phyloP scores from a whole-genome alignment of 2,888 invertebrate genomes.

The Hoplodrina ambigua region DNA sequence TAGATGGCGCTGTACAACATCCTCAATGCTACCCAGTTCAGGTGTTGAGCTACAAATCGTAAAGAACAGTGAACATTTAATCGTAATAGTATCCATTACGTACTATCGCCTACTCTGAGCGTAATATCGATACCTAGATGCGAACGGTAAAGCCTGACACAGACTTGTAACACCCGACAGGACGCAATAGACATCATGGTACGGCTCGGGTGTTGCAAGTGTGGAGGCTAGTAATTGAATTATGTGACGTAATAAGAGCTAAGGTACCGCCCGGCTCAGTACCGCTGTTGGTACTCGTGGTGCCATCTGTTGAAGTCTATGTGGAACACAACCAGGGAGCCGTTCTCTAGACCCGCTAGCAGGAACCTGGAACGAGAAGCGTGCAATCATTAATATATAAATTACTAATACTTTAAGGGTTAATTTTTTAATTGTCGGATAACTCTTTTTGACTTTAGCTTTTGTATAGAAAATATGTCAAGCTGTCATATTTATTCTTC shows the following conservation, averaged over 20 bases:
- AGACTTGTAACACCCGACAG: constrained; percentile 44
- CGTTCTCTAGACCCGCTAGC: constrained; percentile 98
- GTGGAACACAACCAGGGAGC: constrained; percentile 99
- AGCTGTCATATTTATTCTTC: too few species aligned
- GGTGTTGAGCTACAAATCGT: constrained; percentile 41
- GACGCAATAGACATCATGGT: not conserved
- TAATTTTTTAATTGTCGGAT: too few species aligned
- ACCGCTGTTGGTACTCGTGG: constrained; percentile 98
- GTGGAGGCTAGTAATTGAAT: constrained; percentile 63
- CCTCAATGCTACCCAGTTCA: constrained; percentile 18
- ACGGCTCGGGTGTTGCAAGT: constrained; percentile 36
- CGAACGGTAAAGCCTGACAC: constrained; percentile 40
- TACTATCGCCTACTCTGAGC: constrained; percentile 54
- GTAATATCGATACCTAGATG: constrained; percentile 52
- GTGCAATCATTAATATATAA: not conserved
- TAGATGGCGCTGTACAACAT: constrained; percentile 46
- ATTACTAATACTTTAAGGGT: too few species aligned
- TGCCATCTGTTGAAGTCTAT: constrained; percentile 99
- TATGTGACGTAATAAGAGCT: constrained; percentile 59
- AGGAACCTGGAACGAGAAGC: constrained; percentile 93
- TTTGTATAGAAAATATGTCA: too few species aligned
- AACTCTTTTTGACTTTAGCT: too few species aligned
- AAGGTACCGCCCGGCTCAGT: constrained; percentile 90
- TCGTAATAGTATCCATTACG: constrained; percentile 52
- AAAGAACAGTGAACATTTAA: constrained; percentile 54